Base-by-base conservation (phyloP, 2,797 vertebrate genomes). In the Myoxocephalus aenaeus region DNA sequence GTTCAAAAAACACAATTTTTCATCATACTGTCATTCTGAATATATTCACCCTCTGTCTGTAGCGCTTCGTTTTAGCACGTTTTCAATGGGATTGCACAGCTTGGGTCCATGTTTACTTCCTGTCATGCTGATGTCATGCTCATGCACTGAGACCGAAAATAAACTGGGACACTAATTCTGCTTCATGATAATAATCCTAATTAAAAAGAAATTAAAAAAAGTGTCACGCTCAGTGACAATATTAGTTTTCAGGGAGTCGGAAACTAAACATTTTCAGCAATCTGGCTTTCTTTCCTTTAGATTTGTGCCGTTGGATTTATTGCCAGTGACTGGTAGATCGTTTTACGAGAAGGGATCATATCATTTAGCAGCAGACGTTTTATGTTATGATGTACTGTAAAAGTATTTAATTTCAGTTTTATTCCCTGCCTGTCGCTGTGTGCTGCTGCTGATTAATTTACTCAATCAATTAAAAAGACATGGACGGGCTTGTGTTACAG, bases 391-490 rank as follows among this genome's bases (percentile, higher is more conserved):
- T 65, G 3, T 27, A 34, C 15, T 53, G 32, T 50, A 29, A 34
- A 78, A 17, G 0, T 53, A 46, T 79, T 68, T 69, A 73, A 17
- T 32, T 62, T 71, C 12, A 75, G 61, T 77, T 72, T 59, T 38
- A 51, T 57, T 9, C 14, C 29, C 1, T 20, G 40, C 57, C 53
- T 51, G 64, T 42, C 64, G 27, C 36, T 4, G 25, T 65, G 40
- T 2, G 13, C 77, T 42, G 27, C 81, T 75, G 62, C 58, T 84
- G 48, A 86, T 89, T 92, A 78, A 88, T 78, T 86, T 63, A 81
- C 59, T 64, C 73, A 84, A 87, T 84, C 38, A 80, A 81, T 90
- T 82, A 84, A 89, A 86, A 81, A 89, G 86, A 87, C 76, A 91
- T 90, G 77, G 69, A 78, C 65, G 50, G 22, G 68, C 34, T 90